Evolutionary conservation across 2,888 invertebrate genomes (phyloP).

Genomic region (Conchocele bisecta): DNA sequence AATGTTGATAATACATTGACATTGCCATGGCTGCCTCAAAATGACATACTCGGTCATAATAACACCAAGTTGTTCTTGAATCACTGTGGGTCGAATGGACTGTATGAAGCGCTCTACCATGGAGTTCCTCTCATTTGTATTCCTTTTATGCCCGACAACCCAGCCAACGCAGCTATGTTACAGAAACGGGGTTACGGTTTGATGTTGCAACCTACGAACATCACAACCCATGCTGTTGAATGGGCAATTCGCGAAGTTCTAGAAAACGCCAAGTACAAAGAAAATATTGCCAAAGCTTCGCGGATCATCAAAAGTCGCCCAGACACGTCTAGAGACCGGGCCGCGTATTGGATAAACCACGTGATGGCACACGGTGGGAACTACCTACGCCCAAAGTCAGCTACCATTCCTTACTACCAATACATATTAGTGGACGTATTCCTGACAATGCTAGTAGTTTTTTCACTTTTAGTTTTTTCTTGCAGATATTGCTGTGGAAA

Average conservation of each 20-base stretch:
- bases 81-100: constrained; percentile 68
- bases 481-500: too few relatives aligned
- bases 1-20: constrained; percentile 28
- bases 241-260: constrained; percentile 44
- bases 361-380: constrained; percentile 67
- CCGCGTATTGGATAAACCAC: constrained; percentile 71
- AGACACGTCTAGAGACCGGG: constrained; percentile 56
- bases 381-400: constrained; percentile 60
- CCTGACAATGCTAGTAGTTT: too few relatives aligned
- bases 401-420: constrained; percentile 64
- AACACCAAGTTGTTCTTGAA: constrained; percentile 64
- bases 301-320: constrained; percentile 40
- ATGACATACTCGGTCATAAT: constrained; percentile 62
- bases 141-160: constrained; percentile 63
- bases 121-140: constrained; percentile 68
- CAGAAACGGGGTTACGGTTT: constrained; percentile 57
- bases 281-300: constrained; percentile 50
- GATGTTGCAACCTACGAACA: constrained; percentile 36
- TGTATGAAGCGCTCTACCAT: constrained; percentile 67
- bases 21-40: constrained; percentile 65
- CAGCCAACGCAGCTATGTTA: constrained; percentile 56
- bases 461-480: too few relatives aligned
- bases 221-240: constrained; percentile 44
- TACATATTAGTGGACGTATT: constrained; percentile 66
- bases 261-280: constrained; percentile 35